phyloP scores from a whole-genome alignment of 2,113 vertebrate genomes.

The Oreochromis spilurus region DNA sequence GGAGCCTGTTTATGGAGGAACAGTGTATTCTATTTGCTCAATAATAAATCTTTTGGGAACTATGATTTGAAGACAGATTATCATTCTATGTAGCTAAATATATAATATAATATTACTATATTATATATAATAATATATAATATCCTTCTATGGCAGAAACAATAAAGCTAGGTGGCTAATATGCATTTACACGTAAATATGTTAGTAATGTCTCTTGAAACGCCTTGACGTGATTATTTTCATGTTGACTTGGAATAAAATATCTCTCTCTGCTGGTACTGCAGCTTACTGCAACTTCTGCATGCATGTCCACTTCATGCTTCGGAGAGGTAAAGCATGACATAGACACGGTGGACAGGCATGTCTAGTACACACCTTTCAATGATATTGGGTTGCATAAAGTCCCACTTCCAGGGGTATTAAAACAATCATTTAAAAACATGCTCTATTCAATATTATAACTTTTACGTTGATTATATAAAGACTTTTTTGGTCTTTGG shows the following conservation, averaged over 20 bases:
- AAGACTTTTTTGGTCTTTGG: neutral
- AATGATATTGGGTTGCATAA: neutral
- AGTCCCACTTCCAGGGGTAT: neutral
- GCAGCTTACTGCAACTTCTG: neutral
- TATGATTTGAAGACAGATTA: neutral
- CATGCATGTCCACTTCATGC: neutral
- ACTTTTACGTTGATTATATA: neutral
- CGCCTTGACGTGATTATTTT: neutral
- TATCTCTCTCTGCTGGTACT: neutral
- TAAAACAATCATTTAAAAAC: neutral
- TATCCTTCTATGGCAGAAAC: neutral
- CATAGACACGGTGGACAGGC: neutral
- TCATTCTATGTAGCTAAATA: neutral
- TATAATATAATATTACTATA: neutral
- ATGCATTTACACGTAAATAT: neutral
- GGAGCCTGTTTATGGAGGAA: accelerated
- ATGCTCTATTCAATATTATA: neutral
- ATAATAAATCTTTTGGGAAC: neutral
- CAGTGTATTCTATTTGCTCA: neutral
- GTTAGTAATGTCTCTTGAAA: neutral
- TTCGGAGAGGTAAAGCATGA: accelerated
- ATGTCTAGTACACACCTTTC: neutral
- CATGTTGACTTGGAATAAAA: neutral
- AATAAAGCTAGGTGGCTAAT: neutral
- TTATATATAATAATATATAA: too few relatives aligned